These are phyloP conservation scores for Pecten maximus DNA, from an alignment of 2,888 invertebrate species.

Conservation along the genomic window DNA sequence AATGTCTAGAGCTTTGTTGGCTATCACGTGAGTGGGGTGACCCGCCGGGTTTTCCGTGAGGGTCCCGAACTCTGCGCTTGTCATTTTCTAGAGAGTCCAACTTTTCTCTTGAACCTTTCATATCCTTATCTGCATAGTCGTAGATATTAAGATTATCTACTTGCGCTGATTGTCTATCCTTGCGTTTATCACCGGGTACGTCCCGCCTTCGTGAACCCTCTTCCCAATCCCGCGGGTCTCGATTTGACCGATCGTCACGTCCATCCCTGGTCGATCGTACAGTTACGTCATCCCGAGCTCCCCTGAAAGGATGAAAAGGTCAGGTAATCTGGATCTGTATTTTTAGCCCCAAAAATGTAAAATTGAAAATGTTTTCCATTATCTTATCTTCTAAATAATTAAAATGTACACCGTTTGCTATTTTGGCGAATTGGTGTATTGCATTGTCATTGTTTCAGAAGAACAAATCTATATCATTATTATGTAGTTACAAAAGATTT, in stretches of 20 bases:
- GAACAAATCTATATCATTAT: too few species aligned
- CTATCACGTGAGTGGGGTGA: slow-evolving; percentile 42
- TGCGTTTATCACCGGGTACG: slow-evolving; percentile 54
- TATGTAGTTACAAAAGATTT: too few species aligned
- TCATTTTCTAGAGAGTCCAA: slow-evolving; percentile 44
- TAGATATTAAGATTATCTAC: slow-evolving; percentile 58
- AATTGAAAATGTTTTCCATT: too few species aligned
- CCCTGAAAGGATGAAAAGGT: slow-evolving; percentile 38
- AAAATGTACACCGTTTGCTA: too few species aligned
- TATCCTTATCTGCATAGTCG: slow-evolving; percentile 67
- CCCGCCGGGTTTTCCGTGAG: slow-evolving; percentile 46
- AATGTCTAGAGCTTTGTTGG: slow-evolving; percentile 44
- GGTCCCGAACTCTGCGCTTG: slow-evolving; percentile 44
- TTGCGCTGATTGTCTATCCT: slow-evolving; percentile 67
- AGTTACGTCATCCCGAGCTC: slow-evolving; percentile 39
- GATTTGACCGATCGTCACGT: slow-evolving; percentile 44
- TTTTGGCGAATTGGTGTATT: too few species aligned
- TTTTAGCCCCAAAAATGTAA: too few species aligned
- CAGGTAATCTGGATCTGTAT: too few species aligned
- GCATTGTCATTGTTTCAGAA: too few species aligned
- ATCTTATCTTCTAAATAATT: too few species aligned
- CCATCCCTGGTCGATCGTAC: slow-evolving; percentile 47
- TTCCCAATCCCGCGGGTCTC: slow-evolving; percentile 39
- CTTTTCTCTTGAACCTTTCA: slow-evolving; percentile 47
- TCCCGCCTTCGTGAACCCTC: slow-evolving; percentile 51